Base-by-base conservation (phyloP, 2,888 invertebrate genomes). In the Tridacna gigas region DNA sequence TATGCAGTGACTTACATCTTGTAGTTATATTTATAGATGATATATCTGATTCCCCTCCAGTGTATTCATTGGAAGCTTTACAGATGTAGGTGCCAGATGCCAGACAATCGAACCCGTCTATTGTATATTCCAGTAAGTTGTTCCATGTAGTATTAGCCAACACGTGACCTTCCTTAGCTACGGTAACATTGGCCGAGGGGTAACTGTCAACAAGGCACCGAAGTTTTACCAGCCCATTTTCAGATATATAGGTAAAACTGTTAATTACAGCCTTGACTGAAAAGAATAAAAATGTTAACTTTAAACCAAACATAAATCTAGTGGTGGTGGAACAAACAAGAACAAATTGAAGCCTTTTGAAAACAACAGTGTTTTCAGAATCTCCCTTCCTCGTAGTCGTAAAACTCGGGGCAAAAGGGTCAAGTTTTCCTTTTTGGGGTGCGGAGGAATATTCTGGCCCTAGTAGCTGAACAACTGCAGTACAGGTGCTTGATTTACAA, bases 221-320 rank as follows among this genome's bases (percentile, higher is more conserved):
- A 20, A 67, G 37, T 45, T 18, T 67, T n/a, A 45, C 20, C n/a
- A n/a, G n/a, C n/a, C n/a, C 67, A 45, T n/a, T 37, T 18, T 37
- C 20, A 11, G 15, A 18, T 37, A 45, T 20, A n/a, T 1, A 15
- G 11, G 37, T 45, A 15, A 67, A 45, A 11, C 11, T 45, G 4
- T 28, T 45, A n/a, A 67, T 67, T 15, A 37, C 45, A 37, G 67
- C 37, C 20, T 67, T 67, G n/a, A n/a, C 67, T 67, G 67, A 45
- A 67, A n/a, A 67, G 45, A 26, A 65, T 20, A 61, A 63, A n/a
- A 63, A n/a, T 2, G 2, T 37, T 7, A 37, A 37, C 37, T 7
- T 37, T 37, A 37, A 2, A 37, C 37, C 7, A 37, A 37, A 7
- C 2, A 37, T 7, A 37, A 37, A 37, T 7, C 7, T 37, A 37